A percentile compares a stretch with the other conserved stretches of the same genome.
phyloP scores from a whole-genome alignment of 2,113 vertebrate genomes.

The Rhabdornis inornatus region DNA sequence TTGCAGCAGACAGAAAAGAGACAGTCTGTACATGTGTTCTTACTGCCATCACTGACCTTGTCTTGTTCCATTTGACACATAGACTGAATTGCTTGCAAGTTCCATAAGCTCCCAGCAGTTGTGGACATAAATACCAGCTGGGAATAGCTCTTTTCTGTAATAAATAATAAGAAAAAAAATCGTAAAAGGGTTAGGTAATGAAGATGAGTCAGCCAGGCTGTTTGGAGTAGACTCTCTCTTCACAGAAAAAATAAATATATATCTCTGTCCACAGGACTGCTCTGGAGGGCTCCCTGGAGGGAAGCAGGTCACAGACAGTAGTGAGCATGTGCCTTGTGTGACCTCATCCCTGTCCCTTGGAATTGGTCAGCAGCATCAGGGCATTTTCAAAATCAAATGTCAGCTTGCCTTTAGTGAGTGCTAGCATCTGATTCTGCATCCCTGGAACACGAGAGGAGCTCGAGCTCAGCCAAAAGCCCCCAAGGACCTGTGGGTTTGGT shows the following conservation, averaged over 20 bases:
- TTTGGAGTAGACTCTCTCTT: not conserved
- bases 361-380: not conserved
- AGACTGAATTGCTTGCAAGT: conserved; percentile 90
- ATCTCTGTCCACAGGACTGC: not conserved
- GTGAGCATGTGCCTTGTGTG: not conserved
- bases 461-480: rapidly evolving
- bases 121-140: conserved; percentile 97
- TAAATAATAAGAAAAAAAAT: not conserved
- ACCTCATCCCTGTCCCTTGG: not conserved
- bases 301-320: not conserved
- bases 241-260: not conserved
- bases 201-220: conserved; percentile 1
- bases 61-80: conserved; percentile 96
- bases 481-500: not conserved
- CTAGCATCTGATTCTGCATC: not conserved
- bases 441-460: not conserved
- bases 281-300: not conserved
- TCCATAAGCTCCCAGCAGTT: conserved; percentile 95
- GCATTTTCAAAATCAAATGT: not conserved
- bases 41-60: conserved; percentile 78
- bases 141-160: conserved; percentile 86
- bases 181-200: not conserved
- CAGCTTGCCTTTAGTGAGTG: not conserved
- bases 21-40: not conserved
- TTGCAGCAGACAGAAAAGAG: not conserved